Evolutionary conservation across 2,113 vertebrate species (phyloP).

Genomic region (Corydoras sp.): DNA sequence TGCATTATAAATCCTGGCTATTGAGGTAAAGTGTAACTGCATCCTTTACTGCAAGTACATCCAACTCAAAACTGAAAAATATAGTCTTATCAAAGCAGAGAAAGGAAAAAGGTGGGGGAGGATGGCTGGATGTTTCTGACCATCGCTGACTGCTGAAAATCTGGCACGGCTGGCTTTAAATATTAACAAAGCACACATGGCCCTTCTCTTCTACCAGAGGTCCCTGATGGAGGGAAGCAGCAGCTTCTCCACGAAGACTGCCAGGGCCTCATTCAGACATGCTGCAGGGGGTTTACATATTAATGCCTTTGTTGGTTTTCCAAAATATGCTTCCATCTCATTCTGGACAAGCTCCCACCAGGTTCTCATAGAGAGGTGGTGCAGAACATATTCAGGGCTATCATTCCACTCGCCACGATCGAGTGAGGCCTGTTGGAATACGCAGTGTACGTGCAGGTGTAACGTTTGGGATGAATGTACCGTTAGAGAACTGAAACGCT

Average conservation of each 20-base stretch:
- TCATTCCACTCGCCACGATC: too few species aligned
- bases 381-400: conserved; percentile 48
- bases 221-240: conserved; percentile 65
- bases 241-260: conserved; percentile 69
- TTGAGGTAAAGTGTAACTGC: too few species aligned
- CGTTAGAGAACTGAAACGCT: too few species aligned
- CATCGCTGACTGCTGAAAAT: conserved; percentile 56
- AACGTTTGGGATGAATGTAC: too few species aligned
- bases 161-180: conserved; percentile 74
- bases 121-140: conserved; percentile 40
- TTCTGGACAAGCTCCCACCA: conserved; percentile 61
- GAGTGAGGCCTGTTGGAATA: too few species aligned
- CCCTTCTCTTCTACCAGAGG: conserved; percentile 61
- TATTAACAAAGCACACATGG: conserved; percentile 79
- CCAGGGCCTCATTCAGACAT: conserved; percentile 67
- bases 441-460: too few species aligned
- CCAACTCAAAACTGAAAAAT: not conserved
- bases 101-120: conserved; percentile 33
- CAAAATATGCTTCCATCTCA: conserved; percentile 76
- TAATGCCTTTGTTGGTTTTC: conserved; percentile 77
- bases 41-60: too few species aligned
- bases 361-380: conserved; percentile 67
- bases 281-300: conserved; percentile 75
- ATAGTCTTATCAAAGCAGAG: conserved; percentile 7
- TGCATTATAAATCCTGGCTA: too few species aligned